Percentiles rank a stretch among this genome's conserved stretches.
These are phyloP conservation scores for Catharus ustulatus DNA, from an alignment of 2,797 vertebrate genomes.

Conservation along the genomic window DNA sequence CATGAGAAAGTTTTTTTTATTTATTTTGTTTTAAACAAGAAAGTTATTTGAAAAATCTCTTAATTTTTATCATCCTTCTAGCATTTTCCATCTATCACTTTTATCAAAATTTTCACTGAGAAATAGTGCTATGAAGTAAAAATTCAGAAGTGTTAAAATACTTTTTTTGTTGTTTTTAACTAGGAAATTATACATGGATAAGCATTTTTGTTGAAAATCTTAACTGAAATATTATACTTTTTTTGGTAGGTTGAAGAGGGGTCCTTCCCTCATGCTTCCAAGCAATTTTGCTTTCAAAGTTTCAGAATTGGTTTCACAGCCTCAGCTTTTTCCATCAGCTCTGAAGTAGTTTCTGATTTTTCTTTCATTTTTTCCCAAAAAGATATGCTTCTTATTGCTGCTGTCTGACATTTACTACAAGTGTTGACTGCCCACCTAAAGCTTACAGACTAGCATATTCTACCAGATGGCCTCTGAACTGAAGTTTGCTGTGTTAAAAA, in stretches of 20 bases:
- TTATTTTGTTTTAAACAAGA: background rate
- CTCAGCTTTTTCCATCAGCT: background rate
- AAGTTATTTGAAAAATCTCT: background rate
- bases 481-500: background rate
- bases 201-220: background rate
- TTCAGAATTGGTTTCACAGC: background rate
- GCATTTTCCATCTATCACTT: background rate
- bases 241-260: background rate
- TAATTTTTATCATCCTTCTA: background rate
- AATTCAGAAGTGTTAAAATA: background rate
- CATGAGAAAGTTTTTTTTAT: rapidly evolving
- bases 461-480: background rate
- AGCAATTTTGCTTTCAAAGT: background rate
- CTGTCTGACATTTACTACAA: background rate
- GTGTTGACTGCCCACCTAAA: background rate
- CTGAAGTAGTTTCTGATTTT: background rate
- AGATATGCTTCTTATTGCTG: background rate
- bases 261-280: background rate
- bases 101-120: background rate
- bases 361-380: background rate
- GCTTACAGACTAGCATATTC: background rate
- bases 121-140: background rate
- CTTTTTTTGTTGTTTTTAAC: background rate
- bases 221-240: background rate
- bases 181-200: background rate